These are phyloP conservation scores for Serranus cabrilla DNA, from an alignment of 2,797 vertebrate species.

Conservation along the genomic window DNA sequence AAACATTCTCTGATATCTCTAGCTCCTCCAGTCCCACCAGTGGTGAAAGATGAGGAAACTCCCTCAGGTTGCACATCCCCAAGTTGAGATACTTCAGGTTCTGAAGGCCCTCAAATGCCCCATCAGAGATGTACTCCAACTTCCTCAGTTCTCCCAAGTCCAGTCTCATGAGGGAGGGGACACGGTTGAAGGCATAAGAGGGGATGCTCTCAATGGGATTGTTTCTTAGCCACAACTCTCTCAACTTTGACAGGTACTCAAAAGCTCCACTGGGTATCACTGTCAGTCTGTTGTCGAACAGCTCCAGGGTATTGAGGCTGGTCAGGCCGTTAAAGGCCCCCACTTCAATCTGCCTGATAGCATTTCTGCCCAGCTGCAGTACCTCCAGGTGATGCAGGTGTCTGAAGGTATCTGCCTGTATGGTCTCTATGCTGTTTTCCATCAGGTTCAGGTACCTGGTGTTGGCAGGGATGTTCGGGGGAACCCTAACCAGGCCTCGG, in stretches of 20 bases:
- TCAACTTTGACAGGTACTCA: slow-evolving; percentile 97
- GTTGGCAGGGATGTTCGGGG: slow-evolving; percentile 94
- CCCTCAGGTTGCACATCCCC: slow-evolving; percentile 96
- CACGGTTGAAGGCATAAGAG: slow-evolving; percentile 97
- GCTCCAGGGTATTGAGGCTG: slow-evolving; percentile 97
- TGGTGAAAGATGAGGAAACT: slow-evolving; percentile 94
- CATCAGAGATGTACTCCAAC: slow-evolving; percentile 98
- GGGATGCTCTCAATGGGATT: slow-evolving; percentile 99
- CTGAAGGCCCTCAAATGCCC: slow-evolving; percentile 95
- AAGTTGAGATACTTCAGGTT: slow-evolving; percentile 99
- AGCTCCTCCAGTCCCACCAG: slow-evolving; percentile 95
- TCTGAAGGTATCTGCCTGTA: slow-evolving; percentile 96
- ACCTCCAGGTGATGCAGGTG: slow-evolving; percentile 97
- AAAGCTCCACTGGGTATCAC: slow-evolving; percentile 98
- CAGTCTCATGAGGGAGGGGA: slow-evolving; percentile 96
- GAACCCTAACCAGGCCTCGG: slow-evolving; percentile 92
- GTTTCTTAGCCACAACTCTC: slow-evolving; percentile 97
- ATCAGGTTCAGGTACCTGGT: slow-evolving; percentile 97
- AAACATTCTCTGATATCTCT: slow-evolving; percentile 97
- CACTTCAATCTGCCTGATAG: slow-evolving; percentile 97
- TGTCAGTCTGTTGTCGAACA: slow-evolving; percentile 98
- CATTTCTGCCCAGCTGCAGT: slow-evolving; percentile 95
- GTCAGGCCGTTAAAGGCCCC: slow-evolving; percentile 97
- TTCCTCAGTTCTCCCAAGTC: slow-evolving; percentile 97
- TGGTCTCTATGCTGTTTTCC: slow-evolving; percentile 98